Percentiles rank a stretch among this genome's conserved stretches.
Evolutionary conservation across 1,140 invertebrate genomes (phyloP).

Genomic region (honey bee (Apis mellifera)): Amel_HAv3.1 CM009937.2:7071501-7072000

Average conservation of each 20-base stretch:
- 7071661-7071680: conserved; percentile 33
- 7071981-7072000: too few species aligned
- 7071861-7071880: conserved; percentile 13
- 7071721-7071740: background rate
- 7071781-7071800: background rate
- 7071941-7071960: too few species aligned
- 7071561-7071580: background rate
- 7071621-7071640: background rate
- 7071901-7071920: too few species aligned
- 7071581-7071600: background rate
- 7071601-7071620: background rate
- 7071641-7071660: conserved; percentile 4
- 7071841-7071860: background rate
- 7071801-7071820: conserved; percentile 15
- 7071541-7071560: background rate
- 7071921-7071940: too few species aligned
- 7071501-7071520: background rate
- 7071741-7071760: conserved; percentile 41
- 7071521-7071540: background rate
- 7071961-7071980: too few species aligned
- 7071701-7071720: conserved; percentile 4
- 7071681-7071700: conserved; percentile 12
- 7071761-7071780: too few species aligned
- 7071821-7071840: background rate
- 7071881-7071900: too few species aligned